A percentile compares a stretch with the other conserved stretches of the same genome.
phyloP scores from a whole-genome alignment of 2,113 vertebrate species.

The Gallinago jamesoni region DNA sequence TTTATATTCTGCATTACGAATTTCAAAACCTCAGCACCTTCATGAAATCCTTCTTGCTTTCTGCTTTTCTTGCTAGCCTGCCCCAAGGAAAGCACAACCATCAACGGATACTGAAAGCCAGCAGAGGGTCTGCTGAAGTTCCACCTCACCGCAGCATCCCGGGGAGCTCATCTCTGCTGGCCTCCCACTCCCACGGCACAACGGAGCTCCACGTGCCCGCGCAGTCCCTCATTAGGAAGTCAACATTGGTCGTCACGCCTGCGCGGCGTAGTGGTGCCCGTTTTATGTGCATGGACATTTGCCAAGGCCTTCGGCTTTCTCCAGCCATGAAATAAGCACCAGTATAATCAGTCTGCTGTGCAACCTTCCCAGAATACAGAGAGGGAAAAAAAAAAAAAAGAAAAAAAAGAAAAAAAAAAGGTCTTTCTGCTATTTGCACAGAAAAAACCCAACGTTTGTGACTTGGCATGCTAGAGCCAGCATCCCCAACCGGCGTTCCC shows the following conservation, averaged over 20 bases:
- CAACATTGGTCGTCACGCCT: fast-evolving
- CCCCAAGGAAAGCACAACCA: neutral
- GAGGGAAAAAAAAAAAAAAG: neutral
- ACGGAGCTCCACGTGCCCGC: fast-evolving
- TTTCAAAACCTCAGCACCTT: neutral
- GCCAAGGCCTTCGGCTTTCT: neutral
- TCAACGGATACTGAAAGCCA: neutral
- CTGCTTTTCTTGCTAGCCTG: neutral
- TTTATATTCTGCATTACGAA: neutral
- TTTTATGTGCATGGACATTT: neutral
- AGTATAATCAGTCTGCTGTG: neutral
- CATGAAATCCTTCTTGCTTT: neutral
- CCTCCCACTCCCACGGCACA: neutral
- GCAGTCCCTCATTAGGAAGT: neutral
- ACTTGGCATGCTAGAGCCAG: neutral
- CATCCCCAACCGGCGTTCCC: neutral
- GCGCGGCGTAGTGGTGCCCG: fast-evolving
- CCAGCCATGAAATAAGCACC: neutral
- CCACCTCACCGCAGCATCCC: neutral
- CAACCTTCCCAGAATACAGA: neutral
- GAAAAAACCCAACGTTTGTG: neutral
- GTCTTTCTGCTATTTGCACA: neutral
- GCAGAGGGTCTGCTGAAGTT: neutral
- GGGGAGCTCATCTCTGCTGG: neutral
- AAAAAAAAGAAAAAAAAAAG: too few relatives aligned